Base-by-base conservation (phyloP, 2,113 vertebrate genomes). In the Hypomesus transpacificus region DNA sequence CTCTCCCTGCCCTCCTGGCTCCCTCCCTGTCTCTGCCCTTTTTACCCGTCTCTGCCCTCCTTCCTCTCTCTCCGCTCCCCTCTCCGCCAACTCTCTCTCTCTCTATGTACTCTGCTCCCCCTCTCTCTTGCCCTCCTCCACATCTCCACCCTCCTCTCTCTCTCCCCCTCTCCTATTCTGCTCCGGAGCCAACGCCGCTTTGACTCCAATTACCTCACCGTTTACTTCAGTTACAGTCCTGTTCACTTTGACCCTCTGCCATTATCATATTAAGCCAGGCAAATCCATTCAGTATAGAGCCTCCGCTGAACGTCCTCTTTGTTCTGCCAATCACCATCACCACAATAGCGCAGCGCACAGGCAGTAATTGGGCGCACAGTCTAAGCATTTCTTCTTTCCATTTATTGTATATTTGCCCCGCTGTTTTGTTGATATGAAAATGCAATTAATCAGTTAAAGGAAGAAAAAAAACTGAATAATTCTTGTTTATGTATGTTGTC, bases 141-240 rank as follows among this genome's bases (percentile, higher is more conserved):
- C 53, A 3, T 56, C 53, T 56, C 14, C 8, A 9, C 51, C 51
- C 51, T 16, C 16, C 2, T 4, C 51, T 52, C 51, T 53, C 52
- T 53, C 52, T 16, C 51, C 52, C 52, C 3, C 53, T 56, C 53
- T 6, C 53, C n/a, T n/a, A 1, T n/a, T 56, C 53, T 1, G 53
- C 53, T 84, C 70, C 77, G 60, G 54, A 80, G 68, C 76, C 70
- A 74, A 52, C 69, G 70, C 81, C 71, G 75, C 71, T 8, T 76
- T 66, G n/a, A 77, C 68, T 82, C 75, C 68, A 83, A 81, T 87
- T 84, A 84, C 76, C 20, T 34, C 68, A 66, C 78, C 78, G 79
- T 85, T 84, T 83, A 77, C 68, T 81, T 75, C 68, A 82, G 80
- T 87, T 83, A 84, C 76, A 17, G 31, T 69, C 66, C 78, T 79